Evolutionary conservation across 1,140 invertebrate genomes (phyloP).

Genomic region (Drosophila varians): DNA sequence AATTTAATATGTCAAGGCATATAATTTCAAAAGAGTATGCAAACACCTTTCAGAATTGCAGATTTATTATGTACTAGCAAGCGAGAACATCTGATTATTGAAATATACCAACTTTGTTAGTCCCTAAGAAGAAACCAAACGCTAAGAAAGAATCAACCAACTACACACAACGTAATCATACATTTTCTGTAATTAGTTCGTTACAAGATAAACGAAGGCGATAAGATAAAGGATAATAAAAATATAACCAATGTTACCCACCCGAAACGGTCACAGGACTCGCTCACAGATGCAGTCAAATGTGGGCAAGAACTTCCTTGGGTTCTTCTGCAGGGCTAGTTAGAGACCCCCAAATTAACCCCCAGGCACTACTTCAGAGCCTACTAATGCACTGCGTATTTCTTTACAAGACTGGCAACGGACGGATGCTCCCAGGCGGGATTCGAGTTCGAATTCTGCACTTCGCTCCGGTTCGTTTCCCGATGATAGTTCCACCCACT

Average conservation of each 20-base stretch:
- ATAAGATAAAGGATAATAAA: conserved; percentile 53
- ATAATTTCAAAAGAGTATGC: conserved; percentile 20
- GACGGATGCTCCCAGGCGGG: conserved; percentile 44
- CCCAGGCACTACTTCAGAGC: conserved; percentile 22
- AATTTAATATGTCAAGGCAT: conserved; percentile 45
- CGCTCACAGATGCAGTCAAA: conserved; percentile 4
- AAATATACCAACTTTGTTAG: conserved; percentile 67
- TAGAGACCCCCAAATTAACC: conserved; percentile 26
- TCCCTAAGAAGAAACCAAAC: conserved; percentile 60
- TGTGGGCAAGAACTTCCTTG: conserved; percentile 3
- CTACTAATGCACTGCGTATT: conserved; percentile 76
- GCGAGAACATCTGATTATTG: conserved; percentile 11
- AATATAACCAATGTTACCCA: conserved; percentile 63
- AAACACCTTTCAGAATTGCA: conserved; percentile 8
- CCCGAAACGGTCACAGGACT: conserved; percentile 53
- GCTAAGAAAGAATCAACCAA: conserved; percentile 38
- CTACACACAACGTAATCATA: conserved; percentile 13
- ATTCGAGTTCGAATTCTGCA: conserved; percentile 29
- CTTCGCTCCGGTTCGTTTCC: conserved; percentile 25
- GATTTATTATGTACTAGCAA: conserved; percentile 26
- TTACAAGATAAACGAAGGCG: conserved; percentile 42
- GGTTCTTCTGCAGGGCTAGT: conserved; percentile 27
- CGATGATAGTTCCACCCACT: neutral
- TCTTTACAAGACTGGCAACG: conserved; percentile 75
- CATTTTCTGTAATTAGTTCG: conserved; percentile 62